These are phyloP conservation scores for Volucella inflata DNA, from an alignment of 2,888 invertebrate species.

Conservation along the genomic window DNA sequence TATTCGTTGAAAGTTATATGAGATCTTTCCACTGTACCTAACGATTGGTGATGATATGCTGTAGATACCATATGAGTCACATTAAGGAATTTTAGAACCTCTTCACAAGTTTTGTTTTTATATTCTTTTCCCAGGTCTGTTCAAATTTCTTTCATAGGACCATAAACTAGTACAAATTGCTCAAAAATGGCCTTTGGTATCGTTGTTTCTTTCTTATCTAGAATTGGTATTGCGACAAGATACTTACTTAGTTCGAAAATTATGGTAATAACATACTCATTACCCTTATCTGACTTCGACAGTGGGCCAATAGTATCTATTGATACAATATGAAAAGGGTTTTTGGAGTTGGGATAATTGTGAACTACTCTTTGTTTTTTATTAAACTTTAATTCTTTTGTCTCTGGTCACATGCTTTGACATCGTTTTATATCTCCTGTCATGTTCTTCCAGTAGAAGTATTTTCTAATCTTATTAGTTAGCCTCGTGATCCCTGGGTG, in stretches of 20 bases:
- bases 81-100: constrained; percentile 11
- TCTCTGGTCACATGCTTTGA: not conserved
- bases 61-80: constrained; percentile 15
- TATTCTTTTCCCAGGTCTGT: constrained; percentile 29
- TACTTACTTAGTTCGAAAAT: constrained; percentile 53
- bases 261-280: constrained; percentile 42
- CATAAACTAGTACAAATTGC: constrained; percentile 38
- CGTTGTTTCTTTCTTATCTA: constrained; percentile 27
- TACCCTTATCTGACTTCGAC: constrained; percentile 12
- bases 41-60: constrained; percentile 38
- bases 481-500: constrained; percentile 16
- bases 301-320: constrained; percentile 23
- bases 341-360: constrained; percentile 24
- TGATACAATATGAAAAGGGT: constrained; percentile 38
- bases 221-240: constrained; percentile 31
- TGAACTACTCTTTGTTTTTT: not conserved
- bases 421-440: constrained; percentile 2
- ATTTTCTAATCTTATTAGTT: not conserved
- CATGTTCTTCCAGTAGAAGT: not conserved
- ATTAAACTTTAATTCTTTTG: not conserved
- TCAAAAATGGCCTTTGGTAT: constrained; percentile 45
- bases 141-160: constrained; percentile 7
- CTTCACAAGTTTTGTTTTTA: constrained; percentile 10
- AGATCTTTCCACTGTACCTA: too few relatives aligned
- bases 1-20: too few relatives aligned